Evolutionary conservation across 2,888 invertebrate species (phyloP), one percentile per base, ranked within the genome.

Genomic region (Meganola albula): DNA sequence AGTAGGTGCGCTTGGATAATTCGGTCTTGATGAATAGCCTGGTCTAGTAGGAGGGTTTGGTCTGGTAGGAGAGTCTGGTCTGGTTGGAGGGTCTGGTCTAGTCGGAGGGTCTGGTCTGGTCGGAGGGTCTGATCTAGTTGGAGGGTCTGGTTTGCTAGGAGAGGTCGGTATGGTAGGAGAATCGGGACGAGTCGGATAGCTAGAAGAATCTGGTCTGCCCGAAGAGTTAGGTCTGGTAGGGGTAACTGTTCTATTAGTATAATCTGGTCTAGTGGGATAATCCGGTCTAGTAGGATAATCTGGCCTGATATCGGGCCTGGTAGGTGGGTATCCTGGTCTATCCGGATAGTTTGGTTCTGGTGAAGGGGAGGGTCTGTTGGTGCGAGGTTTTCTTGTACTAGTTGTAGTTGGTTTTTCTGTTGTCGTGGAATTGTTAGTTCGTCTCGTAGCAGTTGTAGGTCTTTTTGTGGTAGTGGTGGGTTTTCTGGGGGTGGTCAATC

Each of bases 351-450:
- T 41, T 37, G 8, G 45, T 45, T 7, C 46, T 40, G 3, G 43
- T 56, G 3, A 49, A 7, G 38, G 38, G 7, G 53, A 40, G 3
- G 53, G 40, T 34, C 27, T 42, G 3, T 46, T 54, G 1, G 53
- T 52, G 0, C 62, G 52, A 4, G 55, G 44, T 4, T 50, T 58
- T 1, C 58, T 52, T 2, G 52, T 53, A 2, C 57, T 42, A 1
- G 53, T 48, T 1, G 56, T 45, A 2, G 51, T 52, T 8, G 58
- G 53, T 18, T 16, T 47, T 1, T 45, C 30, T 1, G 49, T 48
- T 5, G 49, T 45, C 0, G 41, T 44, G 1, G 44, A 40, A 1
- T 37, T 34, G 1, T 39, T 22, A 1, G 36, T 40, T 5, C 37
- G 34, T 31, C 29, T 31, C 1, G 22, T 37, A 10, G 30, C 40